Conservation (phyloP, 2,797 vertebrate genomes). For the Halcyon smyrnensis region DNA sequence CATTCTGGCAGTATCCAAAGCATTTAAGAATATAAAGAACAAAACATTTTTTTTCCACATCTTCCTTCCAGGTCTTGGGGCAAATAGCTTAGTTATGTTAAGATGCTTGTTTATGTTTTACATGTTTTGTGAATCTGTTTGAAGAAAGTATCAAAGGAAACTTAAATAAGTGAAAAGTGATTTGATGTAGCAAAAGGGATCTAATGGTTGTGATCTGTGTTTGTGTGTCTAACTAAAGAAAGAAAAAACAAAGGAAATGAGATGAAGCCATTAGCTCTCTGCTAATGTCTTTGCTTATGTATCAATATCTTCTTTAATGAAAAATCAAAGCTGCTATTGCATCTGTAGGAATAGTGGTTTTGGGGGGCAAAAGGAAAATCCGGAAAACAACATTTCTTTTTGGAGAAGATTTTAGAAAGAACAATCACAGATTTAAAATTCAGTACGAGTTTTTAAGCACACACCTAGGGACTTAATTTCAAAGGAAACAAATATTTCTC, state of each 20-base stretch:
- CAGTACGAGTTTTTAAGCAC: background rate
- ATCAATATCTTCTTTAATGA: conserved; percentile 63
- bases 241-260: conserved; percentile 58
- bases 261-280: conserved; percentile 23
- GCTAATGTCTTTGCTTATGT: conserved; percentile 60
- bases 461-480: background rate
- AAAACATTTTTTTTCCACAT: background rate
- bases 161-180: background rate
- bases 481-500: background rate
- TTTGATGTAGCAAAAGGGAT: conserved; percentile 3
- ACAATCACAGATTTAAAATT: background rate
- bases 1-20: background rate
- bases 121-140: conserved; percentile 52
- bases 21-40: background rate
- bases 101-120: conserved; percentile 62
- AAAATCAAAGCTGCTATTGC: conserved; percentile 47
- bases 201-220: conserved; percentile 34
- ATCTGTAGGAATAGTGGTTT: conserved; percentile 12
- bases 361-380: background rate
- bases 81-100: background rate
- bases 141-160: conserved; percentile 53
- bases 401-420: background rate
- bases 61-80: background rate
- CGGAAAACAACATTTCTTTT: background rate
- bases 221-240: conserved; percentile 61